Percentiles rank a stretch among this genome's conserved stretches.
Evolutionary conservation across 1,140 invertebrate genomes (phyloP).

Genomic region (Sycophila sp.): DNA sequence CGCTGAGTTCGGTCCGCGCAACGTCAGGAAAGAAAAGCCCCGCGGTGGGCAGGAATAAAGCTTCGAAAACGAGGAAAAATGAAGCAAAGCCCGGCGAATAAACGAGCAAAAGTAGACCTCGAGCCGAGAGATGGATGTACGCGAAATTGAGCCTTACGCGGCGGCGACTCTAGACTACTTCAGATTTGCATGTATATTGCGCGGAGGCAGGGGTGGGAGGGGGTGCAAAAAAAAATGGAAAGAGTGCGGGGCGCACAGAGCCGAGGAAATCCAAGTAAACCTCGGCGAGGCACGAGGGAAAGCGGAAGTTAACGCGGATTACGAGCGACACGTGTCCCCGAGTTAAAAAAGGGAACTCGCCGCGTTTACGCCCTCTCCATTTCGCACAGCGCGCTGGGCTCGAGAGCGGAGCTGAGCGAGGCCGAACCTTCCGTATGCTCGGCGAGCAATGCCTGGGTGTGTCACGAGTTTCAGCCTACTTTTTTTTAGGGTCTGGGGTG

Average conservation of each 20-base stretch:
- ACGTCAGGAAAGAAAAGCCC: background rate
- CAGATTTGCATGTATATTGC: constrained; percentile 48
- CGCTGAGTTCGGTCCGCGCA: too few species aligned
- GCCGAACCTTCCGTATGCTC: too few species aligned
- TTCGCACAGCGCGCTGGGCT: background rate
- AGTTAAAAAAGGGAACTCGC: constrained; percentile 28
- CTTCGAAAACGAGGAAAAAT: background rate
- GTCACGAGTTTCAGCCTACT: too few species aligned
- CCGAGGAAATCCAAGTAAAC: background rate
- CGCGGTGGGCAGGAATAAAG: background rate
- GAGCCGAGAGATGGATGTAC: background rate
- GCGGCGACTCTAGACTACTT: constrained; percentile 3
- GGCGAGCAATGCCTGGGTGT: too few species aligned
- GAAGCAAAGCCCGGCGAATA: background rate
- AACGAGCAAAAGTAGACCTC: background rate
- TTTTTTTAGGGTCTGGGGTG: too few species aligned
- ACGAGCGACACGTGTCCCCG: constrained; percentile 27
- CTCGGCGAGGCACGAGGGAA: constrained; percentile 9
- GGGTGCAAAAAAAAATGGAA: constrained; percentile 7
- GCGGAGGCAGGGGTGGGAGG: too few species aligned
- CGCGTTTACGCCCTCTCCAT: background rate
- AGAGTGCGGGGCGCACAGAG: background rate
- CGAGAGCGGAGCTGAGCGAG: too few species aligned
- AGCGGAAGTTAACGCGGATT: constrained; percentile 34
- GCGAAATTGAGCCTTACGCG: constrained; percentile 24